Percentiles rank a stretch among this genome's conserved stretches.
These are phyloP conservation scores for Bradypus variegatus DNA, from an alignment of 2,797 vertebrate genomes.

Conservation along the genomic window DNA sequence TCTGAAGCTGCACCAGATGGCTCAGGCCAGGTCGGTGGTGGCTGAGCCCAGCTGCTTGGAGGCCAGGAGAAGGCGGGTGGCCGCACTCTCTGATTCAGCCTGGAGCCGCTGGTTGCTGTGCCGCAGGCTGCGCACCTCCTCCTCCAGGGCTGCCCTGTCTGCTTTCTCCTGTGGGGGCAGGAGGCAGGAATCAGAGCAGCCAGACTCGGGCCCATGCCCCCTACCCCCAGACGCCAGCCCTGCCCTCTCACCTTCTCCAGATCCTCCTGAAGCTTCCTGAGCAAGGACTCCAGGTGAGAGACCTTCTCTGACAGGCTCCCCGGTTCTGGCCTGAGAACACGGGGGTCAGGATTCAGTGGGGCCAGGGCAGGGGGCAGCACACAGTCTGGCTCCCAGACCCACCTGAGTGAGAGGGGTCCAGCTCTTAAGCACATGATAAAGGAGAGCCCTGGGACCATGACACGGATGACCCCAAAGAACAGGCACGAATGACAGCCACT, in stretches of 20 bases:
- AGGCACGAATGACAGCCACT: background rate
- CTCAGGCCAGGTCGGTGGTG: constrained; percentile 8
- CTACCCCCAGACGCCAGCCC: background rate
- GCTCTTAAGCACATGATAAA: background rate
- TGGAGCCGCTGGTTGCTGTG: constrained; percentile 88
- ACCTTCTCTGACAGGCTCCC: constrained; percentile 85
- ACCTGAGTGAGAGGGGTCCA: background rate
- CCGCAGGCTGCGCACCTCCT: constrained; percentile 86
- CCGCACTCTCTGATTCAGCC: constrained; percentile 87
- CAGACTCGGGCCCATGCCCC: background rate
- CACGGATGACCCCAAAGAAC: too few species aligned
- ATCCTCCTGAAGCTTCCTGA: constrained; percentile 89
- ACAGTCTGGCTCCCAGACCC: background rate
- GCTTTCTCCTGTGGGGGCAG: constrained; percentile 81
- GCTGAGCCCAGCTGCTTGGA: constrained; percentile 68
- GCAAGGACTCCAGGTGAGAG: constrained; percentile 85
- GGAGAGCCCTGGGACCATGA: background rate
- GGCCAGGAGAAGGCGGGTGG: constrained; percentile 84
- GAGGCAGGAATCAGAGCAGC: background rate
- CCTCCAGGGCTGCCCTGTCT: constrained; percentile 86
- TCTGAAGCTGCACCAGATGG: fast-evolving
- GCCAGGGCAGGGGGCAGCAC: background rate
- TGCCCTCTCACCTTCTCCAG: constrained; percentile 83
- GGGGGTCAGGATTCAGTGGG: background rate
- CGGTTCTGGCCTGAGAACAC: constrained; percentile 37